Percentiles rank a stretch among this genome's conserved stretches.
These are phyloP conservation scores for Cyprinodon variegatus DNA, from an alignment of 2,113 vertebrate species.

Conservation along the genomic window DNA sequence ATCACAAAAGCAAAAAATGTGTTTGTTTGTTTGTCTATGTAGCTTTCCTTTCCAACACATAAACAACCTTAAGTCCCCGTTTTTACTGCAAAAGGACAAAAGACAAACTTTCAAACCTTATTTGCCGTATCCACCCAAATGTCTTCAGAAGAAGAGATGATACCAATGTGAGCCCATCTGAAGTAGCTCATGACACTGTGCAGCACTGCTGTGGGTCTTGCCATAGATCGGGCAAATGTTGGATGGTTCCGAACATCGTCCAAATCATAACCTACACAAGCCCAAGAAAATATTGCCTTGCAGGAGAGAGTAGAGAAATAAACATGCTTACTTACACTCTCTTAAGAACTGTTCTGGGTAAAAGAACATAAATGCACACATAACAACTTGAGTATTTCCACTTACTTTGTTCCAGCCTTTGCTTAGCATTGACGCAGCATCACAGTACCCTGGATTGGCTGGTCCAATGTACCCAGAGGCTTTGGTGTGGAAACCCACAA, in stretches of 20 bases:
- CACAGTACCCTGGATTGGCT: conserved; percentile 82
- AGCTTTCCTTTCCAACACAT: not conserved
- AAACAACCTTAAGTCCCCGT: not conserved
- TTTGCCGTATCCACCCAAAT: conserved; percentile 81
- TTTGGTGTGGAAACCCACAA: conserved; percentile 72
- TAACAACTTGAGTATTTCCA: not conserved
- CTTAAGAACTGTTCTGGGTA: not conserved
- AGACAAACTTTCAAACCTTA: conserved; percentile 50
- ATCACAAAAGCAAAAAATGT: not conserved
- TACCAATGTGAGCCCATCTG: conserved; percentile 80
- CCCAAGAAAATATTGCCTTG: conserved; percentile 81
- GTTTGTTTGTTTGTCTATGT: not conserved
- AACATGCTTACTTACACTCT: not conserved
- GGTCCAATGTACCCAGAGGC: conserved; percentile 81
- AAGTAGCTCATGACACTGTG: conserved; percentile 78
- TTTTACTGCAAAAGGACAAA: too few relatives aligned
- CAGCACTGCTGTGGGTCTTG: conserved; percentile 77
- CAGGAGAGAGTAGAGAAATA: not conserved
- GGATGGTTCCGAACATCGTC: conserved; percentile 76
- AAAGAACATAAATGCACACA: not conserved
- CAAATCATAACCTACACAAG: conserved; percentile 77
- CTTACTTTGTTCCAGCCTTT: conserved; percentile 83
- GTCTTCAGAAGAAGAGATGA: conserved; percentile 81
- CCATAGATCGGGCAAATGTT: conserved; percentile 76
- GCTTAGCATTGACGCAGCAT: conserved; percentile 80